Evolutionary conservation across 2,888 invertebrate species (phyloP).

Genomic region (Cephus nigrinus): DNA sequence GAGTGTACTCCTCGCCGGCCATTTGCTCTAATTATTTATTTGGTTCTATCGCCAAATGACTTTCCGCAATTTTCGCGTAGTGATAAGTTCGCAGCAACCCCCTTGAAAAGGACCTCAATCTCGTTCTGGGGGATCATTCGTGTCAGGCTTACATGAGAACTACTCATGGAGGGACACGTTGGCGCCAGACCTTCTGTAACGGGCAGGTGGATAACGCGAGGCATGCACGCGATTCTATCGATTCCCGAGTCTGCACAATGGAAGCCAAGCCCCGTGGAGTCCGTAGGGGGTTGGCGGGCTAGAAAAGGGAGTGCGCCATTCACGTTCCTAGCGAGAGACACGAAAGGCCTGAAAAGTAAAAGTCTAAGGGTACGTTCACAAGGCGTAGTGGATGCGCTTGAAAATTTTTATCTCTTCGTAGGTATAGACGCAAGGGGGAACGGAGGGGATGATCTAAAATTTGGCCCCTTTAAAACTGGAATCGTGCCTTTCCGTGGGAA

Average conservation of each 20-base stretch:
- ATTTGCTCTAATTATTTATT: background rate
- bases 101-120: background rate
- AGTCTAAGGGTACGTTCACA: conserved; percentile 34
- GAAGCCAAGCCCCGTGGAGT: conserved; percentile 22
- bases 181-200: conserved; percentile 50
- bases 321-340: conserved; percentile 37
- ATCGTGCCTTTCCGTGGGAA: background rate
- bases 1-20: background rate
- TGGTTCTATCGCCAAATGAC: background rate
- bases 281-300: conserved; percentile 25
- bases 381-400: background rate
- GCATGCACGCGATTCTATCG: conserved; percentile 60
- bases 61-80: background rate
- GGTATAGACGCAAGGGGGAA: background rate
- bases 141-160: background rate
- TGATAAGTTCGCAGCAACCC: background rate
- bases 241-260: conserved; percentile 52
- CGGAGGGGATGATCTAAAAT: background rate
- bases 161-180: conserved; percentile 4
- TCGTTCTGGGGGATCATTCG: background rate
- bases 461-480: background rate
- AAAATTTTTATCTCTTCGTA: background rate
- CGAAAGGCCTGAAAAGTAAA: conserved; percentile 44
- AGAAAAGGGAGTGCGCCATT: conserved; percentile 32
- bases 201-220: conserved; percentile 58